These are phyloP conservation scores for Eretmochelys imbricata DNA, from an alignment of 2,113 vertebrate species.

Conservation along the genomic window DNA sequence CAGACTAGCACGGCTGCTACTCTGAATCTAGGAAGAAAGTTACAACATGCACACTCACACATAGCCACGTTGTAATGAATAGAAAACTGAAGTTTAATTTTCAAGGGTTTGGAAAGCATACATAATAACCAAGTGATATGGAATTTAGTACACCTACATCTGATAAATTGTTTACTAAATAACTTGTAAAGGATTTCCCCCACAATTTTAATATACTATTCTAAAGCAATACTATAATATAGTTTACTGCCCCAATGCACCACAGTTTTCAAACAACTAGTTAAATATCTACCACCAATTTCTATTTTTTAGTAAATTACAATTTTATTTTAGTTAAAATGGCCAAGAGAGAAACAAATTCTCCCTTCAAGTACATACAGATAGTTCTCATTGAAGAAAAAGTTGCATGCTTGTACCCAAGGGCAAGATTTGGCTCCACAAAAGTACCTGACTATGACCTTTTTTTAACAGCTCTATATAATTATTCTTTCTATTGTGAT, in stretches of 20 bases:
- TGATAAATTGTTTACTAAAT: background rate
- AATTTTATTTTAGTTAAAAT: background rate
- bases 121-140: background rate
- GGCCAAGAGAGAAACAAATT: background rate
- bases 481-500: background rate
- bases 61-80: background rate
- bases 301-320: background rate
- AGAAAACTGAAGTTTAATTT: background rate
- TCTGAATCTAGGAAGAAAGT: background rate
- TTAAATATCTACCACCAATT: background rate
- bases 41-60: background rate
- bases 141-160: background rate
- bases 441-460: background rate
- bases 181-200: background rate
- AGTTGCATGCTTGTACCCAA: background rate
- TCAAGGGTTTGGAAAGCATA: background rate
- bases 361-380: rapidly evolving
- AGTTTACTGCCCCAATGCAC: background rate
- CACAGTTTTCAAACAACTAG: background rate
- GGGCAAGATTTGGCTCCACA: background rate
- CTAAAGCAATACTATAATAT: background rate
- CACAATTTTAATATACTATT: background rate
- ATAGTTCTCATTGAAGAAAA: background rate
- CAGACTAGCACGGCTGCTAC: no score
- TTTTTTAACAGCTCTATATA: background rate